Percentiles rank a stretch among this genome's conserved stretches.
Evolutionary conservation across 2,797 vertebrate genomes (phyloP).

Genomic region (Arctocebus calabarensis): DNA sequence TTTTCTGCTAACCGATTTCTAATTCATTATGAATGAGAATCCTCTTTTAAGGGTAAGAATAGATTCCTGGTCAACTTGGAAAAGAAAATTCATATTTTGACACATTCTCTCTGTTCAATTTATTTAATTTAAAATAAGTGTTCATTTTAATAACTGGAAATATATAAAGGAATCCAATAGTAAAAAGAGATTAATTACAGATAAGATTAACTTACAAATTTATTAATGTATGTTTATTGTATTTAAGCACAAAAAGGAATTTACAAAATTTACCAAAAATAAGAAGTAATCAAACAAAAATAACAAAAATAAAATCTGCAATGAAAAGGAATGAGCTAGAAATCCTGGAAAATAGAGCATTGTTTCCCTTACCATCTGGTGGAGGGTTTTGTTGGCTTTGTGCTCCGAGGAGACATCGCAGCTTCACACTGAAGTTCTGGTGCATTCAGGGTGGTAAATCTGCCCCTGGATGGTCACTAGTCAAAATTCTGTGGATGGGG

Average conservation of each 20-base stretch:
- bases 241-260: slow-evolving; percentile 46
- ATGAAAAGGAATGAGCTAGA: slow-evolving; percentile 29
- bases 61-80: slow-evolving; percentile 19
- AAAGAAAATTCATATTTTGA: slow-evolving; percentile 22
- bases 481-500: neutral
- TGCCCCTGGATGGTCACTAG: neutral
- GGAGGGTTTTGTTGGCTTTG: neutral
- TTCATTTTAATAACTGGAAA: slow-evolving; percentile 26
- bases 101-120: neutral
- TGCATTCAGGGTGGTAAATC: neutral
- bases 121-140: slow-evolving; percentile 11
- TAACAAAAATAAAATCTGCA: slow-evolving; percentile 18
- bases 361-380: neutral
- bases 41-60: slow-evolving; percentile 42
- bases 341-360: slow-evolving; percentile 18
- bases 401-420: neutral
- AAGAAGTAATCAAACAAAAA: neutral
- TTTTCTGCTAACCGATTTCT: slow-evolving; percentile 4
- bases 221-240: neutral
- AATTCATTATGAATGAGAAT: slow-evolving; percentile 21
- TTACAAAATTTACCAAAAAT: slow-evolving; percentile 22
- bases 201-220: neutral
- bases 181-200: slow-evolving; percentile 36
- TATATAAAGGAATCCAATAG: slow-evolving; percentile 5
- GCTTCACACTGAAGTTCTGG: neutral